Conservation (phyloP, 2,888 invertebrate genomes). For the Brassicogethes aeneus region DNA sequence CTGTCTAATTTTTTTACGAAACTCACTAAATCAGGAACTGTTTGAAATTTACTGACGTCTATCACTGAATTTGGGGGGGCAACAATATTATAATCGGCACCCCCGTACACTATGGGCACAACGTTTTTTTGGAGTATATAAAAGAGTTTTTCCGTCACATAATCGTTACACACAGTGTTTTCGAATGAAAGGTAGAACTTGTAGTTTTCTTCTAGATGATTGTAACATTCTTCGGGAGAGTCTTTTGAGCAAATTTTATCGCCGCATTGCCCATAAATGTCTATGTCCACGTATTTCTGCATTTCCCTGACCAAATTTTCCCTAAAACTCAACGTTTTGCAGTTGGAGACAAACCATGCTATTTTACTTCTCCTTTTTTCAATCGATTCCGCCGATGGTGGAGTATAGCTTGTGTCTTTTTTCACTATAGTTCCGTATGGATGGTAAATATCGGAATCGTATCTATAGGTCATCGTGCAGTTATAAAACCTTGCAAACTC, state of each 20-base stretch:
- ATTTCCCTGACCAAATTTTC: slow-evolving; percentile 43
- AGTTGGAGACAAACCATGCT: slow-evolving; percentile 51
- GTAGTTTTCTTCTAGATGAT: slow-evolving; percentile 47
- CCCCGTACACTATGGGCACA: slow-evolving; percentile 59
- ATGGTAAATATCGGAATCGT: slow-evolving; percentile 33
- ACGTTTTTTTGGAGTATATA: slow-evolving; percentile 48
- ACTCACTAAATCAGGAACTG: slow-evolving; percentile 43
- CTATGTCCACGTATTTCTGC: slow-evolving; percentile 47
- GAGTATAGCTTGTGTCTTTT: slow-evolving; percentile 14
- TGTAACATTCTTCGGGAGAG: slow-evolving; percentile 36
- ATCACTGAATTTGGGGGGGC: slow-evolving; percentile 47
- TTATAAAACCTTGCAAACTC: slow-evolving; percentile 44
- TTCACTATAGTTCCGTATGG: slow-evolving; percentile 31
- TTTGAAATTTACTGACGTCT: slow-evolving; percentile 47
- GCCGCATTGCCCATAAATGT: slow-evolving; percentile 57
- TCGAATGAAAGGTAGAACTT: slow-evolving; percentile 66
- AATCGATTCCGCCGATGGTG: slow-evolving; percentile 17
- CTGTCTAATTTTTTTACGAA: slow-evolving; percentile 43
- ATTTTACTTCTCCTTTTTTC: slow-evolving; percentile 42
- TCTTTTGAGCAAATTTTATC: slow-evolving; percentile 28
- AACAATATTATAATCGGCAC: slow-evolving; percentile 48
- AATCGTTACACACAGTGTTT: slow-evolving; percentile 58
- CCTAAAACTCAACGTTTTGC: slow-evolving; percentile 40
- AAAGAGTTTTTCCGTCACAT: slow-evolving; percentile 56
- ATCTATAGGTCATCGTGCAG: slow-evolving; percentile 46